Evolutionary conservation across 2,797 vertebrate genomes (phyloP), one percentile per base, ranked within the genome.

Genomic region (Discoglossus pictus): DNA sequence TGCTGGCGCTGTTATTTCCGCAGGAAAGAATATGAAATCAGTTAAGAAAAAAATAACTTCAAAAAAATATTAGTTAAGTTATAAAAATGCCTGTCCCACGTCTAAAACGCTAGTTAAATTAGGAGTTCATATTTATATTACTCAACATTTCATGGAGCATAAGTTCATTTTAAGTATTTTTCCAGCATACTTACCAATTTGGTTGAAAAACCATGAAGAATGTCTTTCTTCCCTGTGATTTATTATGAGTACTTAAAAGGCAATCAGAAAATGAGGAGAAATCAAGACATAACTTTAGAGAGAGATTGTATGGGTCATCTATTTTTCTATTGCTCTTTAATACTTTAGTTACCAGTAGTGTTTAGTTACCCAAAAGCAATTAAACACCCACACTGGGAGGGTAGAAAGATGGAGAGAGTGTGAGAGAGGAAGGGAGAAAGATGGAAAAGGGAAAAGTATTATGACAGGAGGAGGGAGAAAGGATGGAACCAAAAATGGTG

Each of bases 81-180:
- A 16, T 66, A 58, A 66, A 54, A 66, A 66, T 66, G 52, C 34
- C 43, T 40, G 21, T 23, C 52, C 46, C 46, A 66, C 43, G 50
- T 66, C 34, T 66, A 24, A 66, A 66, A 39, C 23, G 16, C 53
- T 46, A 56, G 43, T 48, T 44, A 66, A 58, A 56, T 66, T 40
- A 39, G 55, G 58, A 23, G 53, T 48, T 48, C 34, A 58, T 66
- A 58, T 66, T 56, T 68, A 60, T 44, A 68, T 68, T 68, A 52
- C 46, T 43, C 65, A 23, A 59, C 43, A 42, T 60, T 65, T 55
- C 62, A 47, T 55, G 51, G 55, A 31, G 47, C 51, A 46, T 52
- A 55, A 65, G 58, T 64, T 48, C 17, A 23, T 52, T 51, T 61
- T 65, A 73, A 73, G 61, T 53, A 38, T 25, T 70, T 73, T 62